phyloP scores from a whole-genome alignment of 2,797 vertebrate species.

The Danio tinwini region DNA sequence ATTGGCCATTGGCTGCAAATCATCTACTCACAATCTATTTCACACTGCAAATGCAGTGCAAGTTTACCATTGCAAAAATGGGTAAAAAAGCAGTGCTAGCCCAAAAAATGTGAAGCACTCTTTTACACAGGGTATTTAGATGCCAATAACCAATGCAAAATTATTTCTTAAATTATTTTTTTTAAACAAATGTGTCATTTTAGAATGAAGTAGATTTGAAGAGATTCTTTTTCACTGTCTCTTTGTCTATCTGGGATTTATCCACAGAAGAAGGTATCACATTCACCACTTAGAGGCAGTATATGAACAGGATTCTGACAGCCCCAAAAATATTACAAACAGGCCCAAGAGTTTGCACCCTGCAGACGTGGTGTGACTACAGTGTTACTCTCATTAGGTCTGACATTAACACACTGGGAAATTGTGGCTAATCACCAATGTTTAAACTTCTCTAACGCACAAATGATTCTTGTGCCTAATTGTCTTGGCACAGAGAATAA shows the following conservation, averaged over 20 bases:
- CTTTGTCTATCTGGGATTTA: constrained; percentile 52
- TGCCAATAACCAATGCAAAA: too few relatives aligned
- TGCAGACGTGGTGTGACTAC: constrained; percentile 33
- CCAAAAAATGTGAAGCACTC: too few relatives aligned
- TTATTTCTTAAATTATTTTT: too few relatives aligned
- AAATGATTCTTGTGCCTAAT: constrained; percentile 36
- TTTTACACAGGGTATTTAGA: too few relatives aligned
- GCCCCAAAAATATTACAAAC: constrained; percentile 51
- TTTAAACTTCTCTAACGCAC: constrained; percentile 38
- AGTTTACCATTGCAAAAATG: too few relatives aligned
- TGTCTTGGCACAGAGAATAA: constrained; percentile 28
- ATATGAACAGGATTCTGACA: constrained; percentile 79
- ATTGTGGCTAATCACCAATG: constrained; percentile 24
- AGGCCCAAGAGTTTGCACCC: constrained; percentile 38
- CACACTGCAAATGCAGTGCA: too few relatives aligned
- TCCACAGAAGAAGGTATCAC: constrained; percentile 70
- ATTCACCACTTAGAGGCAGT: constrained; percentile 86
- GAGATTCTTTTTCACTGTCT: constrained; percentile 1
- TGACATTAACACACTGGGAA: constrained; percentile 29
- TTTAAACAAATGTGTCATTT: too few relatives aligned
- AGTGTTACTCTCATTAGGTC: constrained; percentile 36
- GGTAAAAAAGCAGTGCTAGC: too few relatives aligned
- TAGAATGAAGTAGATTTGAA: too few relatives aligned
- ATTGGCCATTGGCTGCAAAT: too few relatives aligned
- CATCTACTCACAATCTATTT: too few relatives aligned